phyloP scores from a whole-genome alignment of 92 coral and sea anemone genomes.

The Montipora capitata region DNA sequence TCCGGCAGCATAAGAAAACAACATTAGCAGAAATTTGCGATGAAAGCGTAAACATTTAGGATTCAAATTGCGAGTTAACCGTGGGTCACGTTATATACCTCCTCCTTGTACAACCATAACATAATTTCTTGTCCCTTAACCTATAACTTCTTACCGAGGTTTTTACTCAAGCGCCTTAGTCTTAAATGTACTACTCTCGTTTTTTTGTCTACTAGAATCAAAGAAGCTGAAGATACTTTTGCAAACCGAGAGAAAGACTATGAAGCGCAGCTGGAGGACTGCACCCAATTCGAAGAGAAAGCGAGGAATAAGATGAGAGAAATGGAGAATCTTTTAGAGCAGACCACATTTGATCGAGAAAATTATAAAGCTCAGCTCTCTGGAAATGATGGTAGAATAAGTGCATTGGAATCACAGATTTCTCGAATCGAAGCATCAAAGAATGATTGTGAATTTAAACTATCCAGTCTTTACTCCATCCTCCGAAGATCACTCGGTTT shows the following conservation, averaged over 20 bases:
- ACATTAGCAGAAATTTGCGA: too few relatives aligned
- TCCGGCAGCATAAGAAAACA: too few relatives aligned
- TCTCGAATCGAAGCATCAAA: conserved; percentile 83
- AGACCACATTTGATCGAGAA: conserved; percentile 89
- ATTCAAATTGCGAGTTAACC: too few relatives aligned
- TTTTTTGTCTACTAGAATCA: conserved; percentile 49
- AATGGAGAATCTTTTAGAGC: conserved; percentile 82
- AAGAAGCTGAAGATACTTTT: conserved; percentile 84
- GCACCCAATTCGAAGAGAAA: conserved; percentile 81
- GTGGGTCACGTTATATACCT: too few relatives aligned
- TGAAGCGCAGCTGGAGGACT: conserved; percentile 76
- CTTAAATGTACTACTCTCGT: background rate
- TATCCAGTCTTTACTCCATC: conserved; percentile 81
- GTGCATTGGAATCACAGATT: conserved; percentile 84
- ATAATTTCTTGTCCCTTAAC: too few relatives aligned
- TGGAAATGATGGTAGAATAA: conserved; percentile 89
- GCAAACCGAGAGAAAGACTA: conserved; percentile 86
- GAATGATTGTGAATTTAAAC: conserved; percentile 83
- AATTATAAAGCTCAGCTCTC: conserved; percentile 93
- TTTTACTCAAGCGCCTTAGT: too few relatives aligned
- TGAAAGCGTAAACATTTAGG: too few relatives aligned
- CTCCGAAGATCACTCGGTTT: conserved; percentile 83
- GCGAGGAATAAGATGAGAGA: conserved; percentile 79
- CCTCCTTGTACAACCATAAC: too few relatives aligned
- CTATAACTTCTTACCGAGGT: too few relatives aligned